These are phyloP conservation scores for Seira musarum DNA, from an alignment of 2,888 invertebrate genomes.

Conservation along the genomic window DNA sequence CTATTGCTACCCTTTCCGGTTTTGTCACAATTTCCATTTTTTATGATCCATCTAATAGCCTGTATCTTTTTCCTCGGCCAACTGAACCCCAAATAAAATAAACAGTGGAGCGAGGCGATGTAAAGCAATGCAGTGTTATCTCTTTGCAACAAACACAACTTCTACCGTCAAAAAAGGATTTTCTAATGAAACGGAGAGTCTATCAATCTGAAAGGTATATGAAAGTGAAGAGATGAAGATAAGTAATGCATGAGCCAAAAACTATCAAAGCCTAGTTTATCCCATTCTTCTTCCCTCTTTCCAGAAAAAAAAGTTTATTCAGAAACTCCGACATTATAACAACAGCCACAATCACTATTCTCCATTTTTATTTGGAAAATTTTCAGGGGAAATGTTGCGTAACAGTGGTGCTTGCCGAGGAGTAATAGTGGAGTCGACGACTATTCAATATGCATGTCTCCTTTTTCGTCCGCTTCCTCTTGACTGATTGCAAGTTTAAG, in stretches of 20 bases:
- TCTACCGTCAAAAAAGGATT: no score
- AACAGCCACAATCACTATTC: background rate
- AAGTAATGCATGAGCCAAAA: no score
- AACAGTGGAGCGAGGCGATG: background rate
- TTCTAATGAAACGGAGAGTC: no score
- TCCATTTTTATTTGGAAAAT: conserved; percentile 39
- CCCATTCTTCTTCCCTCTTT: background rate
- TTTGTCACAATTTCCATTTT: conserved; percentile 13
- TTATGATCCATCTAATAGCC: conserved; percentile 40
- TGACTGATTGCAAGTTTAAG: background rate
- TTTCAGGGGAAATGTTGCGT: conserved; percentile 47
- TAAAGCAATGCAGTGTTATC: no score
- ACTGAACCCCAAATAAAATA: conserved; percentile 14
- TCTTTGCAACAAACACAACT: no score
- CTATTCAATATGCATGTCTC: conserved; percentile 46
- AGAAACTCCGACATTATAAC: no score
- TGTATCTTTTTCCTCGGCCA: conserved; percentile 10
- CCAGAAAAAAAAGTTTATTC: no score
- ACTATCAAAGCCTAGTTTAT: background rate
- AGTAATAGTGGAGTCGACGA: background rate
- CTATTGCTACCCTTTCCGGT: no score
- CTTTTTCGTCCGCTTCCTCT: background rate
- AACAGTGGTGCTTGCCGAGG: conserved; percentile 8
- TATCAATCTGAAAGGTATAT: no score
- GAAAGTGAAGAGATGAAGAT: no score